Conservation (phyloP, 37 sponge, comb jelly and placozoan genomes). For the Chondrilla cf. caribensis region DNA sequence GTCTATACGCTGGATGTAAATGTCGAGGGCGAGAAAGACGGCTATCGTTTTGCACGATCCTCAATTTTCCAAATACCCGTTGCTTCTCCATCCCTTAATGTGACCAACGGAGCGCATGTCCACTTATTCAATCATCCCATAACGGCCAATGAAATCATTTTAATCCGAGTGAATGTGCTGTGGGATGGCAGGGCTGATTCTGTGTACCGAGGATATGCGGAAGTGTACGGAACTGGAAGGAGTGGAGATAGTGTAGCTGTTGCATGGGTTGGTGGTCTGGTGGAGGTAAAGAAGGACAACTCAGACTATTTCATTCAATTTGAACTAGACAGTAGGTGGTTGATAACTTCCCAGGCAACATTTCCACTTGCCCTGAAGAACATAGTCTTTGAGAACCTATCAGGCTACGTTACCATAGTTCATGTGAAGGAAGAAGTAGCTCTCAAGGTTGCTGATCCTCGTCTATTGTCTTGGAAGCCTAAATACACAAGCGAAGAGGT, state of each 20-base stretch:
- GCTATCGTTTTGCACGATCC: constrained; percentile 3
- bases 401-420: not conserved
- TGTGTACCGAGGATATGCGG: not conserved
- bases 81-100: constrained; percentile 16
- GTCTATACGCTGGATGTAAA: not conserved
- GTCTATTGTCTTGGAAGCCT: not conserved
- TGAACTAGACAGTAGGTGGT: constrained; percentile 15
- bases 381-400: not conserved
- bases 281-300: not conserved
- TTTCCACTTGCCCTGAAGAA: not conserved
- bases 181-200: not conserved
- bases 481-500: not conserved
- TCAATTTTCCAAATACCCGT: not conserved
- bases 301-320: not conserved
- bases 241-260: constrained; percentile 1
- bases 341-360: not conserved
- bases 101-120: not conserved
- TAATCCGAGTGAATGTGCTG: not conserved
- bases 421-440: not conserved
- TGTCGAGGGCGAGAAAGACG: not conserved
- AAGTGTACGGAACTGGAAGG: not conserved
- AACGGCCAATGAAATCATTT: not conserved
- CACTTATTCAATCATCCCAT: not conserved
- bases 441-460: not conserved
- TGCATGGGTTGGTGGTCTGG: constrained; percentile 18